phyloP scores from a whole-genome alignment of 2,113 vertebrate species.

The Dasyurus viverrinus region DNA sequence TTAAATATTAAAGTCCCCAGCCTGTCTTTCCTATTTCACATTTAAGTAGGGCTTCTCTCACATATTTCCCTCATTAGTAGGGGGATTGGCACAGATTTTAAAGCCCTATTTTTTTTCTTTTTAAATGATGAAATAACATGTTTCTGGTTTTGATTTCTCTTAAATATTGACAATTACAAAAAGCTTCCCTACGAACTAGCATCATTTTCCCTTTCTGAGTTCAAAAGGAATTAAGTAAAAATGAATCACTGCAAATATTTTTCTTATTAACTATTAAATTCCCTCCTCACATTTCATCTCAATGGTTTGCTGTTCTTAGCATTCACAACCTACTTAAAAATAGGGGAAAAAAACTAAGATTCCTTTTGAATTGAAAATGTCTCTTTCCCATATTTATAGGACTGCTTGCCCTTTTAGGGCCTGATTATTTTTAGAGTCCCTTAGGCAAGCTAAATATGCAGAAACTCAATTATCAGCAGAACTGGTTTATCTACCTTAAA shows the following conservation, averaged over 20 bases:
- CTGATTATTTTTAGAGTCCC: conserved; percentile 15
- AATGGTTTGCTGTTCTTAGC: not conserved
- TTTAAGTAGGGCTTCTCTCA: not conserved
- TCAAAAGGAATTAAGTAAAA: conserved; percentile 29
- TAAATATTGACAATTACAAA: conserved; percentile 29
- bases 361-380: not conserved
- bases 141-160: not conserved
- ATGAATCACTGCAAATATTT: not conserved
- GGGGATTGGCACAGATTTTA: not conserved
- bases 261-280: not conserved
- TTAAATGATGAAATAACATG: not conserved
- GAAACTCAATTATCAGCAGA: not conserved
- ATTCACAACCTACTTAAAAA: not conserved
- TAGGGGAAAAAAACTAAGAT: not conserved
- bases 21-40: not conserved
- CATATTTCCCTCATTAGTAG: not conserved
- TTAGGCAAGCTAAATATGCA: not conserved
- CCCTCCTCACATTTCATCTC: not conserved
- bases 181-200: not conserved
- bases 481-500: not conserved
- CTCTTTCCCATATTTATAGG: conserved; percentile 36
- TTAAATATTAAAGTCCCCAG: not conserved
- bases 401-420: not conserved
- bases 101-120: not conserved
- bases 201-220: not conserved